A percentile compares a stretch with the other conserved stretches of the same genome.
Evolutionary conservation across 2,888 invertebrate genomes (phyloP).

Genomic region (Tubulanus polymorphus): DNA sequence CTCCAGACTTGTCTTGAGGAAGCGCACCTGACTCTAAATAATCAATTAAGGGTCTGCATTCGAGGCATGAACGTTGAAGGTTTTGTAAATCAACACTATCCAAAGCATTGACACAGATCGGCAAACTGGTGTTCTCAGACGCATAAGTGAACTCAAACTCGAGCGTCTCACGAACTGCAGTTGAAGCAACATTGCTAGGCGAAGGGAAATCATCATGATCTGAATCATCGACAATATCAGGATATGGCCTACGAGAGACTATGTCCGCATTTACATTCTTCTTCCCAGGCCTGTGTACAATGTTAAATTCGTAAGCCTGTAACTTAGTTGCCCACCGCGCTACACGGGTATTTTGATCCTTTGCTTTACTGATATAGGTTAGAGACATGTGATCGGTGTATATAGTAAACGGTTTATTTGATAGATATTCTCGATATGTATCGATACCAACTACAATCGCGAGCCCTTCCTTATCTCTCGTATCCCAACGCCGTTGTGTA

Average conservation of each 20-base stretch:
- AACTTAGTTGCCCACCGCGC: constrained; percentile 17
- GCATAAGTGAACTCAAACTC: no score
- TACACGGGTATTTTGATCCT: constrained; percentile 14
- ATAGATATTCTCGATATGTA: constrained; percentile 19
- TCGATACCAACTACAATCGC: constrained; percentile 22
- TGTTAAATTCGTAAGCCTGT: constrained; percentile 20
- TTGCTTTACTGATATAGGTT: constrained; percentile 18
- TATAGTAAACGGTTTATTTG: constrained; percentile 17
- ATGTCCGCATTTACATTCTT: constrained; percentile 15
- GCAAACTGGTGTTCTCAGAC: no score
- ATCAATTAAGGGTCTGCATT: constrained; percentile 8
- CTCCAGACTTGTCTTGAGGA: constrained; percentile 7
- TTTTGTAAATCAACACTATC: no score
- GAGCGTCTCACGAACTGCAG: no score
- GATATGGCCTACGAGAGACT: no score
- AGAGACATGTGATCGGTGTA: constrained; percentile 23
- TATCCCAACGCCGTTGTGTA: constrained; percentile 16
- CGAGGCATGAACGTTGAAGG: no score
- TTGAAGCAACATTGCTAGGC: no score
- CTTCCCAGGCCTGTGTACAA: constrained; percentile 14
- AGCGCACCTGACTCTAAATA: constrained; percentile 9
- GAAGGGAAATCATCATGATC: no score
- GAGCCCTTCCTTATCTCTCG: constrained; percentile 21
- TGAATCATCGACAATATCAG: no score
- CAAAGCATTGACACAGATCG: no score